A percentile compares a stretch with the other conserved stretches of the same genome.
Conservation (phyloP, 2,888 invertebrate species). For the Pterostichus niger region DNA sequence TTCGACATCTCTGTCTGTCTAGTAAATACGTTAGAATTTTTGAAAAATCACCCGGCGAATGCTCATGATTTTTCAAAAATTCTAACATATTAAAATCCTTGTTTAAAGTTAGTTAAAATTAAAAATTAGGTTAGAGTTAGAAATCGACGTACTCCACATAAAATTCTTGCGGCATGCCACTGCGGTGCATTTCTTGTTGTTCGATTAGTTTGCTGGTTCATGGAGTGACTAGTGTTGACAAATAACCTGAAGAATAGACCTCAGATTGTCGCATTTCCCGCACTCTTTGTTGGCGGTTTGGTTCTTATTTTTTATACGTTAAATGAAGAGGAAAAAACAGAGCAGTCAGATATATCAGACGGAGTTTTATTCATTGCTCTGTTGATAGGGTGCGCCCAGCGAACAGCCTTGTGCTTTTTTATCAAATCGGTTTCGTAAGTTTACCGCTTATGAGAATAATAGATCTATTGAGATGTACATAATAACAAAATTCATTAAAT, state of each 20-base stretch:
- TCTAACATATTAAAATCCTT: no score
- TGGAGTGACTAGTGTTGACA: constrained; percentile 58
- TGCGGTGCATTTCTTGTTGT: constrained; percentile 20
- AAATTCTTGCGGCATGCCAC: no score
- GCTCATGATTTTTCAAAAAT: no score
- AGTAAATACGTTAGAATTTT: no score
- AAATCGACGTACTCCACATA: neutral
- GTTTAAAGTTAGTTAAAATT: no score
- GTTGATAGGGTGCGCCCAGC: constrained; percentile 32
- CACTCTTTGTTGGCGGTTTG: constrained; percentile 35
- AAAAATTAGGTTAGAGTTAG: no score
- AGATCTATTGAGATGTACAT: no score
- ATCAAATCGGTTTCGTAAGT: neutral
- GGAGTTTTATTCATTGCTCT: constrained; percentile 53
- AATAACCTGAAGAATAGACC: constrained; percentile 56
- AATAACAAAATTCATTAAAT: no score
- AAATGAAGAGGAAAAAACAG: constrained; percentile 61
- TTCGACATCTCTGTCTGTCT: no score
- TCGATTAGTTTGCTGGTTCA: constrained; percentile 45
- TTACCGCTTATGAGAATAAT: no score
- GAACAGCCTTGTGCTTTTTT: neutral
- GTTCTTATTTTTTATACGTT: constrained; percentile 54
- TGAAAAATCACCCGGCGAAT: no score
- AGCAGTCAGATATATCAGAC: constrained; percentile 48
- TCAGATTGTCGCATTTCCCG: constrained; percentile 58